phyloP scores from a whole-genome alignment of 2,797 vertebrate species.

The Acropternis orthonyx region DNA sequence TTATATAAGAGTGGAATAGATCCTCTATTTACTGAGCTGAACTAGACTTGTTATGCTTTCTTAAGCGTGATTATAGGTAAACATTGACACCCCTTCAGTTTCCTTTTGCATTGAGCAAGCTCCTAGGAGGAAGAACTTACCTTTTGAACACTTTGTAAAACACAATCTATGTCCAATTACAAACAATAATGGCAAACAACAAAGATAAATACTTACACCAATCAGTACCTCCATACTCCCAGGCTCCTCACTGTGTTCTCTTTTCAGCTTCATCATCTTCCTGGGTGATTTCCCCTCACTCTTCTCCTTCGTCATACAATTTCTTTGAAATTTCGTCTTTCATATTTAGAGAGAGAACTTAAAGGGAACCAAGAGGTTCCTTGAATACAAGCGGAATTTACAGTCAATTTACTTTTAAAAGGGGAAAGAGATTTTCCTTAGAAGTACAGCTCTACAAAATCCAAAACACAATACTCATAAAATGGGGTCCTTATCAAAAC shows the following conservation, averaged over 20 bases:
- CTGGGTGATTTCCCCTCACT: neutral
- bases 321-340: neutral
- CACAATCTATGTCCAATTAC: neutral
- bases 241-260: neutral
- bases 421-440: neutral
- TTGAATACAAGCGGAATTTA: slow-evolving; percentile 8
- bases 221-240: neutral
- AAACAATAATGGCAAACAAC: neutral
- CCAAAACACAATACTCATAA: neutral
- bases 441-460: neutral
- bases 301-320: neutral
- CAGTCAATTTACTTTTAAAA: neutral
- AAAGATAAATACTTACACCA: neutral
- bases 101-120: neutral
- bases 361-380: slow-evolving; percentile 6
- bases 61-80: neutral
- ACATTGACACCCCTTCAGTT: neutral
- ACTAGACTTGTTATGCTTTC: neutral
- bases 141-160: neutral
- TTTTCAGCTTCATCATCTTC: neutral
- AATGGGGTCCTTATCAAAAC: neutral
- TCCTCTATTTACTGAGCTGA: neutral
- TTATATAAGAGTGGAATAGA: neutral
- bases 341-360: neutral
- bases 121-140: neutral